phyloP scores from a whole-genome alignment of 2,888 invertebrate species.

The Eupithecia insigniata region DNA sequence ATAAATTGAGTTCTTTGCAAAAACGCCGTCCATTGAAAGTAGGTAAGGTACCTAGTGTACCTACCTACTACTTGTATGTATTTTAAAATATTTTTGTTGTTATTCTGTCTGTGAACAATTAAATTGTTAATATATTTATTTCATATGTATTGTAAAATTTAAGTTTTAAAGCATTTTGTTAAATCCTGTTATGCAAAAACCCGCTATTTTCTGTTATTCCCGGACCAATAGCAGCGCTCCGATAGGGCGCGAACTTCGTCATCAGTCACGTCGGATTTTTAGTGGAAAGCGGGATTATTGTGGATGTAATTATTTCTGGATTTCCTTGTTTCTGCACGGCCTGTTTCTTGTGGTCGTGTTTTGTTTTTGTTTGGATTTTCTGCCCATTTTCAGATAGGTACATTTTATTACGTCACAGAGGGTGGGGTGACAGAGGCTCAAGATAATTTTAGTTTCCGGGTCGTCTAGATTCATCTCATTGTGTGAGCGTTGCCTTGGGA shows the following conservation, averaged over 20 bases:
- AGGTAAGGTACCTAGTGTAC: too few relatives aligned
- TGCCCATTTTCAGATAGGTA: neutral
- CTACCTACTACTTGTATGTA: too few relatives aligned
- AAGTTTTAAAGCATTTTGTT: too few relatives aligned
- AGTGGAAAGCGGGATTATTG: constrained; percentile 36
- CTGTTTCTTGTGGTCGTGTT: neutral
- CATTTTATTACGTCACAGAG: neutral
- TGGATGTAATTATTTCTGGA: constrained; percentile 27
- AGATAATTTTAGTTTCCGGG: too few relatives aligned
- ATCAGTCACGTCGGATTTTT: constrained; percentile 50
- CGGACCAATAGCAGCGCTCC: constrained; percentile 50
- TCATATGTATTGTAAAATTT: too few relatives aligned
- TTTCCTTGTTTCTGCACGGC: constrained; percentile 20
- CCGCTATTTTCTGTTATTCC: constrained; percentile 26
- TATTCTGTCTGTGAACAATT: too few relatives aligned
- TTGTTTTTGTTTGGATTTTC: constrained; percentile 5
- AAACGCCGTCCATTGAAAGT: too few relatives aligned
- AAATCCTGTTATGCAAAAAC: neutral
- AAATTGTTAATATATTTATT: too few relatives aligned
- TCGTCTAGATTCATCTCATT: too few relatives aligned
- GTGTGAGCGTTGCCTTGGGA: too few relatives aligned
- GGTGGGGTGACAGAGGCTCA: neutral
- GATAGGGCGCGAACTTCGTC: constrained; percentile 60
- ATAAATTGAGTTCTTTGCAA: too few relatives aligned
- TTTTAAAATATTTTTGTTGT: too few relatives aligned